phyloP scores from a whole-genome alignment of 2,797 vertebrate species.

The Myiothlypis chrysogaster region DNA sequence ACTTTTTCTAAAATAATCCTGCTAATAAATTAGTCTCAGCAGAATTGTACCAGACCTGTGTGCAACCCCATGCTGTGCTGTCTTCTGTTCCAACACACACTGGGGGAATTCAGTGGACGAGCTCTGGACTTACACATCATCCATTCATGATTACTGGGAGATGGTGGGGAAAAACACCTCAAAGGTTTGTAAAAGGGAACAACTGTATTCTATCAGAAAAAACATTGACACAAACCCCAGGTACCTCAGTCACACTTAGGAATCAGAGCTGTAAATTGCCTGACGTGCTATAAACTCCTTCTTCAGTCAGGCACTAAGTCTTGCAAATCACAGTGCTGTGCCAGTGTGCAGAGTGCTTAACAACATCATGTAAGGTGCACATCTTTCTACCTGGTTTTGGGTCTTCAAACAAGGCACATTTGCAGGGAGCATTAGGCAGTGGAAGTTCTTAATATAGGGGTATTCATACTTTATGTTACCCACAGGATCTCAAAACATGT shows the following conservation, averaged over 20 bases:
- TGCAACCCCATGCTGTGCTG: neutral
- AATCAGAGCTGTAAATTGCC: neutral
- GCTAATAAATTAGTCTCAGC: neutral
- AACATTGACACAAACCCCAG: accelerated
- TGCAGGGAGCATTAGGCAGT: neutral
- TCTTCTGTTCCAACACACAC: neutral
- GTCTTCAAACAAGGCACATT: neutral
- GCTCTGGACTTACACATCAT: neutral
- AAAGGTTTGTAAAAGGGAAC: neutral
- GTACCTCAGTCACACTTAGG: neutral
- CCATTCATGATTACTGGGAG: neutral
- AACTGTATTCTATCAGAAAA: neutral
- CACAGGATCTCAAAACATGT: neutral
- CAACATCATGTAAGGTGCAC: neutral
- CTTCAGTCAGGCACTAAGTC: neutral
- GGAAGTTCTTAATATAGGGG: neutral
- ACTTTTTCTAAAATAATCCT: neutral
- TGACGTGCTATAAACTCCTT: neutral
- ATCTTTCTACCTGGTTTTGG: neutral
- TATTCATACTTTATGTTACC: neutral
- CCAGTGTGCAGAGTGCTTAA: neutral
- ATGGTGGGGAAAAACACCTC: neutral
- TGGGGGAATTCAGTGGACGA: neutral
- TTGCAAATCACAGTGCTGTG: neutral
- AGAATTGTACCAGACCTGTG: neutral